Evolutionary conservation across 2,797 vertebrate genomes (phyloP).

Genomic region (Acrocephalus scirpaceus): DNA sequence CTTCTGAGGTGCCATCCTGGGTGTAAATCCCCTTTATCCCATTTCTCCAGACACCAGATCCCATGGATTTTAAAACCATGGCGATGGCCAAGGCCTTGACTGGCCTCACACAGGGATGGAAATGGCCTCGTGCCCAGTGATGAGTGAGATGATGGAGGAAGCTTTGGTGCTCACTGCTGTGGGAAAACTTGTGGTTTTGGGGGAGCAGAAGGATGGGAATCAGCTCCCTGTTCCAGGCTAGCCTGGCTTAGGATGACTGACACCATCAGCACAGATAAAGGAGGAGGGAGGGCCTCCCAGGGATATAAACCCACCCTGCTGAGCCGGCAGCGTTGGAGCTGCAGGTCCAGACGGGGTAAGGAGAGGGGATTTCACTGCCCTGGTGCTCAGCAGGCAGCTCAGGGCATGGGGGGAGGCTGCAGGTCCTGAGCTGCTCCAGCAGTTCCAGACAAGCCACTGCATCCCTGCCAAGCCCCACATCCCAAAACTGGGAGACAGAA

Average conservation of each 20-base stretch:
- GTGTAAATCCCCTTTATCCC: neutral
- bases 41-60: neutral
- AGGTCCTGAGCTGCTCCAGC: neutral
- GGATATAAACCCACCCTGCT: neutral
- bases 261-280: neutral
- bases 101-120: neutral
- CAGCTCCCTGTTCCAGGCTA: neutral
- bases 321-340: rapidly evolving
- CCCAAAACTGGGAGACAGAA: neutral
- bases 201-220: neutral
- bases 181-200: rapidly evolving
- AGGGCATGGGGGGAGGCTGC: neutral
- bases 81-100: neutral
- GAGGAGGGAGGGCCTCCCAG: slow-evolving; percentile 17
- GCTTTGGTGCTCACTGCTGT: neutral
- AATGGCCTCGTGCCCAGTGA: rapidly evolving
- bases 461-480: rapidly evolving
- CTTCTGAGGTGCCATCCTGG: neutral
- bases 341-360: neutral
- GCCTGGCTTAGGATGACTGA: neutral
- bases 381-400: neutral
- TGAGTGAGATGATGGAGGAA: rapidly evolving
- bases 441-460: rapidly evolving
- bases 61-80: neutral
- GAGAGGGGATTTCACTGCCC: neutral